phyloP scores from a whole-genome alignment of 1,140 invertebrate species.

The Eurosta solidaginis region DNA sequence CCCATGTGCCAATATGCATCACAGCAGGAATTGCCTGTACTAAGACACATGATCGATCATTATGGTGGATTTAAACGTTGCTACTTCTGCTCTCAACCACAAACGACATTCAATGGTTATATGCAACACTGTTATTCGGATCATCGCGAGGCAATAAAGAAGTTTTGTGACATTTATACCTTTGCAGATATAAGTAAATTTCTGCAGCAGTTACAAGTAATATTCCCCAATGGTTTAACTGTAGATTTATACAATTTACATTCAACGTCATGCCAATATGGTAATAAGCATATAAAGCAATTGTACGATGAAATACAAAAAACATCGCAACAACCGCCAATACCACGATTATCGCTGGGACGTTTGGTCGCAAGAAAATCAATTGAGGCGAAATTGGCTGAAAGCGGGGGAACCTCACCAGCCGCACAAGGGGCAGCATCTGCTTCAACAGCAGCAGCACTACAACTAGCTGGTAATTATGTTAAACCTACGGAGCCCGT shows the following conservation, averaged over 20 bases:
- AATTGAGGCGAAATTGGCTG: slow-evolving; percentile 25
- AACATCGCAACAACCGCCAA: slow-evolving; percentile 34
- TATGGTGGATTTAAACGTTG: slow-evolving; percentile 33
- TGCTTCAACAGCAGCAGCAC: neutral
- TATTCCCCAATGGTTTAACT: slow-evolving; percentile 38
- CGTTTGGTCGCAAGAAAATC: slow-evolving; percentile 33
- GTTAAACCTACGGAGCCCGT: neutral
- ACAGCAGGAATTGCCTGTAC: slow-evolving; percentile 13
- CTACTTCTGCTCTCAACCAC: slow-evolving; percentile 10
- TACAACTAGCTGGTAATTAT: neutral
- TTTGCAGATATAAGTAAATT: slow-evolving; percentile 12
- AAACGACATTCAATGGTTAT: slow-evolving; percentile 26
- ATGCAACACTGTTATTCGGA: slow-evolving; percentile 35
- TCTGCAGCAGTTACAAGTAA: slow-evolving; percentile 26
- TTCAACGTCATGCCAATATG: slow-evolving; percentile 22
- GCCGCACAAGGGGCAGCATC: neutral
- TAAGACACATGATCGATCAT: slow-evolving; percentile 38
- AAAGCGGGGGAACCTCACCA: neutral
- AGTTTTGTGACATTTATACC: slow-evolving; percentile 21
- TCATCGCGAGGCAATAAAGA: slow-evolving; percentile 21
- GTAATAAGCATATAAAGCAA: neutral
- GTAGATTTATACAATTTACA: slow-evolving; percentile 8
- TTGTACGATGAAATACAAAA: slow-evolving; percentile 33
- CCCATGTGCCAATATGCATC: neutral
- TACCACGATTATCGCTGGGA: slow-evolving; percentile 31